Evolutionary conservation across 2,797 vertebrate species (phyloP).

Genomic region (Hippocampus kuda): DNA sequence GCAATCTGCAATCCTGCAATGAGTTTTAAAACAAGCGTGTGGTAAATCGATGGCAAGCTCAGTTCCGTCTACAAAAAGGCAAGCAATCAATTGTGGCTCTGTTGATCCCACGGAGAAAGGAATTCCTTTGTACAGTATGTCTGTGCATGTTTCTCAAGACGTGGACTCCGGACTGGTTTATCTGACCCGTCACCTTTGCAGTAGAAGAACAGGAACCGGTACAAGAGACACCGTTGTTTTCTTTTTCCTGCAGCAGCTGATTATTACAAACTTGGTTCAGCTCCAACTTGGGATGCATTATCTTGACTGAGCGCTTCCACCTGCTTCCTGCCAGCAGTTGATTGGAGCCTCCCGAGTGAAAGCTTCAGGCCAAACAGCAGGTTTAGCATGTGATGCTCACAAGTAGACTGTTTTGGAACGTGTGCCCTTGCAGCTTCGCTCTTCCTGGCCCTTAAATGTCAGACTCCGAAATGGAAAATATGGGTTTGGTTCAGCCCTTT

Average conservation of each 20-base stretch:
- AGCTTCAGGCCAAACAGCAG: conserved; percentile 39
- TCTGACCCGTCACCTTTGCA: conserved; percentile 33
- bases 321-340: conserved; percentile 35
- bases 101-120: conserved; percentile 23
- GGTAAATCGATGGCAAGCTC: conserved; percentile 8
- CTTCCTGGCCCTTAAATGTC: conserved; percentile 47
- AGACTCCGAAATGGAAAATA: conserved; percentile 23
- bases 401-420: conserved; percentile 22
- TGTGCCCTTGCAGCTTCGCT: conserved; percentile 37
- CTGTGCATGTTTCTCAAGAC: conserved; percentile 27
- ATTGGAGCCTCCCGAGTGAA: conserved; percentile 46
- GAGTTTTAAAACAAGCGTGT: not conserved
- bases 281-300: conserved; percentile 45
- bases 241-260: conserved; percentile 21
- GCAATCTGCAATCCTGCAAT: too few species aligned
- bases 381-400: conserved; percentile 33
- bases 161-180: conserved; percentile 11
- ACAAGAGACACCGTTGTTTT: conserved; percentile 5
- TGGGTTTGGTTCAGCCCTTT: not conserved
- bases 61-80: not conserved
- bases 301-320: conserved; percentile 45
- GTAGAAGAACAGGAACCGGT: conserved; percentile 32
- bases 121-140: conserved; percentile 6
- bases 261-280: conserved; percentile 32
- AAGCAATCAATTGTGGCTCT: conserved; percentile 7